Base-by-base conservation (phyloP, 2,888 invertebrate species). In the Drosophila multiciliata region DNA sequence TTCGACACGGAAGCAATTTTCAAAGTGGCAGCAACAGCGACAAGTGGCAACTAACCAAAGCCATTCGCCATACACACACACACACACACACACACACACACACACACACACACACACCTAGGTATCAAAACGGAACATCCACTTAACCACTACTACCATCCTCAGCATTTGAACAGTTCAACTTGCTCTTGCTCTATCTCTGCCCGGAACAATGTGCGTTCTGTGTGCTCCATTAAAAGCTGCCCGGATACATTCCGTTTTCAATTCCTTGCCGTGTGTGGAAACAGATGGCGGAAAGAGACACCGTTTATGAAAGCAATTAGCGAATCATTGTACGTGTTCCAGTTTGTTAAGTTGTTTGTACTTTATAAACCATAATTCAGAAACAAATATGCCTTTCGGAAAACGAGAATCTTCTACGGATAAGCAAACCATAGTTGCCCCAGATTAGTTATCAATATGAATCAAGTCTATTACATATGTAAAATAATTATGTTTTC, bases 1-100 rank as follows among this genome's bases (percentile, higher is more conserved):
- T 88, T 86, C 80, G 71, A 88, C 86, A 88, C 87, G 90, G 87
- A 86, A 89, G 88, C 88, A 89, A 78, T 79, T 88, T 78, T 64
- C 72, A 52, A 64, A 63, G 66, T 75, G 69, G 38, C 73, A 80
- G 73, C 80, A 65, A 67, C 80, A 73, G 76, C 80, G 78, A 72
- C 78, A 80, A 76, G 76, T 70, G 76, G 78, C 78, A 70, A 59
- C 63, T 64, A 67, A 58, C 50, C 38, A 53, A 26, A 40, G 38
- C 42, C 26, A n/a, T 26, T 9, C 26, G 42, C 35, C 55, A 26
- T 1, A 29, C 40, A 29, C 5, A 36, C 12, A 7, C 17, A 35
- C 33, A 52, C 4, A 52, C 52, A 52, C 54, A 54, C 17, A 36
- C 9, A 8, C 9, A 26, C 26, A 15, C 9, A 26, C 26, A 26